Conservation (phyloP, 1,140 invertebrate species). For the Neodiprion lecontei region DNA sequence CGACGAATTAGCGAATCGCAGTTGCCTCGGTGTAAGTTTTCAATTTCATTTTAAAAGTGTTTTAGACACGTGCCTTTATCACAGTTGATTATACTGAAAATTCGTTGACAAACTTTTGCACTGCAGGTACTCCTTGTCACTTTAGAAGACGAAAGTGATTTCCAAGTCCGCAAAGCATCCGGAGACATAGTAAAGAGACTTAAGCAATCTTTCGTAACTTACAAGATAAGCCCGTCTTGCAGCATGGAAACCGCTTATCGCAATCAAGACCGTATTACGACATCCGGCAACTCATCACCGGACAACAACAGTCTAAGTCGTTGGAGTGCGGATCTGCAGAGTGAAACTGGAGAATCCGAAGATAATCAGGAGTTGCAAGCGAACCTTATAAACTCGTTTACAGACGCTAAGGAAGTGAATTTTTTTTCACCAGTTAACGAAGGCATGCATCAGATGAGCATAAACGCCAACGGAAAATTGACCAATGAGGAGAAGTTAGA, state of each 20-base stretch:
- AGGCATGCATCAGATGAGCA: constrained; percentile 49
- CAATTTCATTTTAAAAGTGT: neutral
- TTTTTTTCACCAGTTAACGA: constrained; percentile 66
- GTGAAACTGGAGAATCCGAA: constrained; percentile 14
- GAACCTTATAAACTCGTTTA: constrained; percentile 62
- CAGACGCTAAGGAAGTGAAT: constrained; percentile 65
- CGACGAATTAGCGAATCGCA: constrained; percentile 68
- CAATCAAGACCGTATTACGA: constrained; percentile 22
- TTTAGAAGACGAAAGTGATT: constrained; percentile 73
- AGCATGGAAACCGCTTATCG: constrained; percentile 24
- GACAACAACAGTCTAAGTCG: constrained; percentile 28
- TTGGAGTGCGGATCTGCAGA: constrained; percentile 28
- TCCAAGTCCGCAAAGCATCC: constrained; percentile 71
- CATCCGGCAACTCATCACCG: constrained; percentile 26
- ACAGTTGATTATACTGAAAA: neutral
- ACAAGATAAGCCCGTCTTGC: constrained; percentile 61
- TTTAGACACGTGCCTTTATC: no score
- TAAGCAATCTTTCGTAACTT: constrained; percentile 64
- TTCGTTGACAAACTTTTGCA: neutral
- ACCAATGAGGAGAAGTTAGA: constrained; percentile 52
- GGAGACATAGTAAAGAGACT: constrained; percentile 66
- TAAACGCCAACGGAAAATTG: constrained; percentile 37
- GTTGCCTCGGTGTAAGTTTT: constrained; percentile 67
- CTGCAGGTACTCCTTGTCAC: constrained; percentile 65
- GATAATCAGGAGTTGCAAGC: constrained; percentile 24